Evolutionary conservation across 2,113 vertebrate genomes (phyloP).

Genomic region (Balaenoptera acutorostrata): DNA sequence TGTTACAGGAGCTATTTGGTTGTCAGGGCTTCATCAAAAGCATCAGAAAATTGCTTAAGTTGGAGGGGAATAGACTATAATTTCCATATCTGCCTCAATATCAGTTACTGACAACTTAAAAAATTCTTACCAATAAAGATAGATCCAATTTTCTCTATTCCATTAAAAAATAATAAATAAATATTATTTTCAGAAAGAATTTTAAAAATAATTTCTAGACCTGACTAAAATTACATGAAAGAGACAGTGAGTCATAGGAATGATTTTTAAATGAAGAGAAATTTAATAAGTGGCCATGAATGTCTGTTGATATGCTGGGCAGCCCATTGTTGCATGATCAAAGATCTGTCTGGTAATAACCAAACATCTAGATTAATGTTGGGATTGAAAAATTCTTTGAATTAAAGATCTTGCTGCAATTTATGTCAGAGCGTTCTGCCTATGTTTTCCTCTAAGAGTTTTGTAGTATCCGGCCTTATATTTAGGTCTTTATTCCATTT

Average conservation of each 20-base stretch:
- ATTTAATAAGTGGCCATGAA: conserved; percentile 46
- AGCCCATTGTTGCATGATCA: neutral
- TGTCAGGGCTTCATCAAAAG: conserved; percentile 48
- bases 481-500: neutral
- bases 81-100: conserved; percentile 49
- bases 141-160: conserved; percentile 60
- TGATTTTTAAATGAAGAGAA: conserved; percentile 45
- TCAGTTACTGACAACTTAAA: conserved; percentile 56
- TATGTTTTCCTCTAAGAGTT: neutral
- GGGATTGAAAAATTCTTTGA: conserved; percentile 39
- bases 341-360: neutral
- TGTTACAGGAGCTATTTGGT: conserved; percentile 21
- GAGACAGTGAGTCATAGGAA: conserved; percentile 13
- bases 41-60: conserved; percentile 37
- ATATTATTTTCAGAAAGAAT: conserved; percentile 62
- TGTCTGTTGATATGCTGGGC: neutral
- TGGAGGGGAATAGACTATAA: conserved; percentile 47
- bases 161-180: conserved; percentile 30
- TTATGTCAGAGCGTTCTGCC: neutral
- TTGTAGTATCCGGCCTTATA: neutral
- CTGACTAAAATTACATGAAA: neutral
- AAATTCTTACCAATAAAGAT: conserved; percentile 62
- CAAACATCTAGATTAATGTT: conserved; percentile 13
- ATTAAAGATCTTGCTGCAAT: neutral
- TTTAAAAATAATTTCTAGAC: conserved; percentile 46